A percentile compares a stretch with the other conserved stretches of the same genome.
phyloP scores from a whole-genome alignment of 2,797 vertebrate genomes.

The Sciaenops ocellatus region DNA sequence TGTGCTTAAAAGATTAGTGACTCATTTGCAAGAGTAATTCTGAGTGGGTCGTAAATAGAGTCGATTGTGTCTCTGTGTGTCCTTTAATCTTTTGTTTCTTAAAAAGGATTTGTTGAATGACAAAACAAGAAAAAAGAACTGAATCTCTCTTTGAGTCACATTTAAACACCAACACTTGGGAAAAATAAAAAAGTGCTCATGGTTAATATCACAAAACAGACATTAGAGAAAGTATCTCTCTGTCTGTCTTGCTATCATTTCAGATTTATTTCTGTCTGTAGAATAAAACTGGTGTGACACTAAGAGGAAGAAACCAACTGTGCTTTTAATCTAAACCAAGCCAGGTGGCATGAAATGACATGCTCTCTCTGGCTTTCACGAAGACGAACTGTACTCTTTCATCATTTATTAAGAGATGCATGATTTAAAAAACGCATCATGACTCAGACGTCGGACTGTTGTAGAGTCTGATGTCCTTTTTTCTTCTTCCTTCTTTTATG shows the following conservation, averaged over 20 bases:
- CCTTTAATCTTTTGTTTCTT: constrained; percentile 39
- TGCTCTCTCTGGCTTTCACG: constrained; percentile 15
- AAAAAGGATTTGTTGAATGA: constrained; percentile 13
- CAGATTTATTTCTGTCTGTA: constrained; percentile 3
- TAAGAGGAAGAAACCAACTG: constrained; percentile 12
- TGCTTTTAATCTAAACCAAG: constrained; percentile 15
- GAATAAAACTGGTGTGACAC: constrained; percentile 9
- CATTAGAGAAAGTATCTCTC: neutral
- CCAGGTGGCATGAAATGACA: neutral
- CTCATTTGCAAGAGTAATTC: constrained; percentile 45
- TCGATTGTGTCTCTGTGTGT: constrained; percentile 28
- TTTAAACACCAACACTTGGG: neutral
- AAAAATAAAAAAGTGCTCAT: neutral
- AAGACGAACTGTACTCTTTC: constrained; percentile 17
- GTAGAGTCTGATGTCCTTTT: neutral
- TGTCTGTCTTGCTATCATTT: neutral
- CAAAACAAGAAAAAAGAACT: neutral
- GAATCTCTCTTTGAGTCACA: neutral
- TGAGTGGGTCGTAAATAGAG: constrained; percentile 15
- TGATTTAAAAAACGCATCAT: neutral
- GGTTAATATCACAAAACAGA: constrained; percentile 10
- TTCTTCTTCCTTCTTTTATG: constrained; percentile 1
- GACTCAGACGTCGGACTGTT: neutral
- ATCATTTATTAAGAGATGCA: constrained; percentile 32
- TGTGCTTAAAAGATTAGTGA: constrained; percentile 57